Evolutionary conservation across 2,888 invertebrate species (phyloP), one percentile per base, ranked within the genome.

Genomic region (Leucophenga montana): DNA sequence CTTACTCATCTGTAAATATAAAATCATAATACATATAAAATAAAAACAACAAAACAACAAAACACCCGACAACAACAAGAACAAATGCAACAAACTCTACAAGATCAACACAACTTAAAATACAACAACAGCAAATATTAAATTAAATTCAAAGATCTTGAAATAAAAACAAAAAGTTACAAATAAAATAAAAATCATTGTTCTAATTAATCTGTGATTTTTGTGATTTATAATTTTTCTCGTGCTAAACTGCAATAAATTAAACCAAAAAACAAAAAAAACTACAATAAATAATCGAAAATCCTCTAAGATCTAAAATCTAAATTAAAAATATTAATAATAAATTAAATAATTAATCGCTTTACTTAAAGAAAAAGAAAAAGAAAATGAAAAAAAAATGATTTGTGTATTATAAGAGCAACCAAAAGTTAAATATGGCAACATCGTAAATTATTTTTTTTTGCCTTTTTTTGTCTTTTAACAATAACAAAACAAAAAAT

Each of bases 201-300:
- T 71, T 76, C 74, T 76, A 77, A 78, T 77, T 80, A 78, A 81
- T 78, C 78, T 79, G 80, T 79, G 79, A 80, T 82, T 79, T 80
- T 73, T 80, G 80, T 81, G 78, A 80, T 80, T 78, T 77, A 70
- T 73, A 69, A 70, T 76, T 75, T 73, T 74, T 73, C 69, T 74
- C 71, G 75, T 75, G 72, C 68, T 53, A 67, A 66, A 69, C 54
- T 48, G 66, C 59, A 54, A 64, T 27, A 46, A 62, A 64, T 69
- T 14, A 69, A 65, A 20, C 54, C 53, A 54, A 65, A 65, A 59
- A 46, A 20, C 33, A 67, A 53, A 57, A 67, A 59, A 68, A 33
- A 50, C 39, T 54, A 9, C 39, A 50, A 50, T 65, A n/a, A 66
- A 44, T 53, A 53, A 53, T 14, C 9, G 18, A 53, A 54, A 20